Conservation (phyloP, 2,113 vertebrate genomes). For the Dermatemys mawii region DNA sequence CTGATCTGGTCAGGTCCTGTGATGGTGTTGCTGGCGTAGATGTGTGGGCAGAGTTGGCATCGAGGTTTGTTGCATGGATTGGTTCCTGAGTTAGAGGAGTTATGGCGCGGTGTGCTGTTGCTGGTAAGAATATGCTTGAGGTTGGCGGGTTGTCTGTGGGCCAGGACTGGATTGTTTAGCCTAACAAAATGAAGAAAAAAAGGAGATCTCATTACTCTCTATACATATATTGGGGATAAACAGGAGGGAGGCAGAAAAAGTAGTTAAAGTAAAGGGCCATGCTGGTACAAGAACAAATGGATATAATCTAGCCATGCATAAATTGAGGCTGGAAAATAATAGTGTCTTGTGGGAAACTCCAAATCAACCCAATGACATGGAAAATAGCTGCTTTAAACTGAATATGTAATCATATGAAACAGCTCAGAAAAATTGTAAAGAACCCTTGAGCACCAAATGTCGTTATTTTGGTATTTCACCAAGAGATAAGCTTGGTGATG, state of each 20-base stretch:
- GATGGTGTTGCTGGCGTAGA: too few relatives aligned
- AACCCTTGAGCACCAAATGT: not conserved
- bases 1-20: too few relatives aligned
- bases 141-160: too few relatives aligned
- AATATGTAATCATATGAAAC: not conserved
- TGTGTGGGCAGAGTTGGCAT: too few relatives aligned
- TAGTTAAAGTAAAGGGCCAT: not conserved
- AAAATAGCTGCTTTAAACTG: constrained; percentile 3
- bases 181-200: not conserved
- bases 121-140: too few relatives aligned
- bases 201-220: not conserved
- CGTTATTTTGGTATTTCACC: not conserved
- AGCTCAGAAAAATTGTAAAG: constrained; percentile 30
- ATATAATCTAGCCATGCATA: not conserved
- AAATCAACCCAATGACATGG: not conserved
- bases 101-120: too few relatives aligned
- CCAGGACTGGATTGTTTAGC: not conserved
- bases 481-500: constrained; percentile 3
- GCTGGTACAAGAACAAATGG: not conserved
- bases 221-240: not conserved
- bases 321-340: not conserved
- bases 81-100: too few relatives aligned
- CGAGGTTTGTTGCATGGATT: too few relatives aligned
- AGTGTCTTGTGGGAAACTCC: not conserved
- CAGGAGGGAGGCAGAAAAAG: not conserved